A percentile compares a stretch with the other conserved stretches of the same genome.
phyloP scores from a whole-genome alignment of 2,888 invertebrate genomes.

The Macrosiphum euphorbiae region DNA sequence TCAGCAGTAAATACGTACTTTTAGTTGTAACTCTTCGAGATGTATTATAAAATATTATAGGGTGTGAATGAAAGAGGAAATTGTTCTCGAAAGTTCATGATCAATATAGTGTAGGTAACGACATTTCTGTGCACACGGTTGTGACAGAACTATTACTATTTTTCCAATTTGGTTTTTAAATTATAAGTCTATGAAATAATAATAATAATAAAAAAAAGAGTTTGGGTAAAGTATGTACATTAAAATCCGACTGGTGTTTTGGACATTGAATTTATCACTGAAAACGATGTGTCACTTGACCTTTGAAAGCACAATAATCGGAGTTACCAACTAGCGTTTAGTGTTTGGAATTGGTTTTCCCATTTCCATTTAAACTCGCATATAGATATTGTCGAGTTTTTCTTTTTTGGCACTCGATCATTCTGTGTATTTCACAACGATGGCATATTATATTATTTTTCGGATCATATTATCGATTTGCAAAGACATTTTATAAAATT shows the following conservation, averaged over 20 bases:
- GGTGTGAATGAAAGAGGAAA: background rate
- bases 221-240: background rate
- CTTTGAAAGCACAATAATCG: slow-evolving; percentile 15
- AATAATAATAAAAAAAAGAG: background rate
- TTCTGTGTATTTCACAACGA: background rate
- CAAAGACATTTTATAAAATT: background rate
- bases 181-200: slow-evolving; percentile 9
- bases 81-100: background rate
- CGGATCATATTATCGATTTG: background rate
- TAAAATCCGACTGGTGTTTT: background rate
- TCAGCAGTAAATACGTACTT: background rate
- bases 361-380: background rate
- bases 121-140: background rate
- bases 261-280: slow-evolving; percentile 9
- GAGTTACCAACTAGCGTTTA: slow-evolving; percentile 1
- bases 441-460: background rate
- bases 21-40: background rate
- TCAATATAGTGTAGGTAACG: background rate
- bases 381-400: slow-evolving; percentile 26
- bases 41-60: background rate
- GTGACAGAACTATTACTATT: background rate
- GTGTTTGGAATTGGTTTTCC: slow-evolving; percentile 27
- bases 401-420: background rate
- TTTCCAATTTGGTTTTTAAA: background rate
- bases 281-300: slow-evolving; percentile 28